Conservation (phyloP, 2,113 vertebrate genomes). For the Sciurus niger region DNA sequence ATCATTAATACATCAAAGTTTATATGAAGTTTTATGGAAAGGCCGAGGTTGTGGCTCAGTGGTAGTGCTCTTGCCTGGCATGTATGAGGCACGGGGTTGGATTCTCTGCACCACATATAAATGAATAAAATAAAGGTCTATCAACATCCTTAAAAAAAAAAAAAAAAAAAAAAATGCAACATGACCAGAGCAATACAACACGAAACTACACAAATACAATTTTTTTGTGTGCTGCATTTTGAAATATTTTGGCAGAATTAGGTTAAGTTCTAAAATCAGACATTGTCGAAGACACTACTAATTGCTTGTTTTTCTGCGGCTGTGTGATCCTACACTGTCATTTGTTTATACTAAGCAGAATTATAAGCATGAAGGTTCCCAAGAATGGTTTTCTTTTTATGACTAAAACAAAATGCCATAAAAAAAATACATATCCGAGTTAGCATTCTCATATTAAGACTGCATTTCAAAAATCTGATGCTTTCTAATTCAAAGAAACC, state of each 20-base stretch:
- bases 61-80: no score
- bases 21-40: not conserved
- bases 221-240: not conserved
- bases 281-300: not conserved
- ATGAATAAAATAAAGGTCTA: no score
- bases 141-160: no score
- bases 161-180: constrained; percentile 1
- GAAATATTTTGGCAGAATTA: constrained; percentile 6
- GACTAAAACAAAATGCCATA: constrained; percentile 48
- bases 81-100: no score
- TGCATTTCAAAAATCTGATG: constrained; percentile 17
- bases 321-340: not conserved
- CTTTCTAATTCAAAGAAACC: constrained; percentile 33
- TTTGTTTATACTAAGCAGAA: not conserved
- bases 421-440: constrained; percentile 48
- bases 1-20: constrained; percentile 21
- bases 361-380: not conserved
- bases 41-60: not conserved
- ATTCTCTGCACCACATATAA: no score
- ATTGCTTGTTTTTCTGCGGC: not conserved
- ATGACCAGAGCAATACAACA: not conserved
- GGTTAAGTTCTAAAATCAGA: not conserved
- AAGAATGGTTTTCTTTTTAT: constrained; percentile 5
- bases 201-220: not conserved
- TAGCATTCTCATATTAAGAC: constrained; percentile 38